Evolutionary conservation across 2,888 invertebrate species (phyloP), one percentile per base, ranked within the genome.

Genomic region (Mylabris sibirica): DNA sequence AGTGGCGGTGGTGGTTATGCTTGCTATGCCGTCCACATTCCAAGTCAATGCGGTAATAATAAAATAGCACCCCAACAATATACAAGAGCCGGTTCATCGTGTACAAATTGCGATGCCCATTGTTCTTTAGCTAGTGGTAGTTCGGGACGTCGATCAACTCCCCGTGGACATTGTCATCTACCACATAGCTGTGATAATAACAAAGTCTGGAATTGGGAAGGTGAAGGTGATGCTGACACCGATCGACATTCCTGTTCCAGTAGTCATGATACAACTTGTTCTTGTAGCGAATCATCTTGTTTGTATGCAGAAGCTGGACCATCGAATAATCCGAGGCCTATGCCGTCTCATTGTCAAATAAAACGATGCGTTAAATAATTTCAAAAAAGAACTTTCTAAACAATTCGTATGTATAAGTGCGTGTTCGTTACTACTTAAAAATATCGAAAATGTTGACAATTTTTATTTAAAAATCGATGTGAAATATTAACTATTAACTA

Each of bases 241-340:
- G 86, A 85, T 70, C 80, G 84, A 76, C 84, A 85, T 74, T 84
- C 88, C 80, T 84, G 88, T 84, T 74, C 86, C 80, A 79, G 85
- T 70, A 85, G 85, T 72, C 86, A 86, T 75, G 89, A 90, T 76
- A 89, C 89, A 2, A 86, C 87, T 64, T 90, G 89, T 80, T 90
- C 89, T 35, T 90, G 90, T 82, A 89, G 89, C 79, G 90, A 90
- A 77, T 89, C 89, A 20, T 89, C 89, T 60, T 89, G 89, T 75
- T 82, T 89, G 66, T 90, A 90, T 76, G 89, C 89, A 1, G 90
- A 90, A 80, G 88, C 89, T 30, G 87, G 87, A 49, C 83, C 84
- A 17, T 82, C 84, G 49, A 76, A 69, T 62, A 78, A 79, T 61
- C 75, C 75, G 8, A 68, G 78, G 59, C 76, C 80, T 24, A 71